A percentile compares a stretch with the other conserved stretches of the same genome.
Conservation (phyloP, 2,888 invertebrate genomes). For the Patella caerulea region DNA sequence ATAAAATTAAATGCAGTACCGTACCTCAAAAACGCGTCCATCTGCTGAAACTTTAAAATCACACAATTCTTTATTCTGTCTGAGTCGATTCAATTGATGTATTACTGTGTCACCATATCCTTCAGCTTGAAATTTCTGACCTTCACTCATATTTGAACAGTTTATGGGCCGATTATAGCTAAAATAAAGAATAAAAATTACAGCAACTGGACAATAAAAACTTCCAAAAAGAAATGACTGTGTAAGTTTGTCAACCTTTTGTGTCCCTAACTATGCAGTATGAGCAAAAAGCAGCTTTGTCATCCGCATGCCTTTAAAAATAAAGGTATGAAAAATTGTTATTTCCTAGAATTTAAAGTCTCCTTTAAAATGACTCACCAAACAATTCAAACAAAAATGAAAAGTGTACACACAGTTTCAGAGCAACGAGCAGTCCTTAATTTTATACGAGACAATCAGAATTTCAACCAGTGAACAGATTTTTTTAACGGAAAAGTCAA, state of each 20-base stretch:
- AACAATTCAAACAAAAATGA: too few relatives aligned
- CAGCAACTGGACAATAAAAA: neutral
- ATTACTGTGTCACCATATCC: constrained; percentile 65
- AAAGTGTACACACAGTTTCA: too few relatives aligned
- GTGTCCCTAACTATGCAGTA: too few relatives aligned
- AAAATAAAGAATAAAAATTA: constrained; percentile 3
- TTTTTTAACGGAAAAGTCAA: too few relatives aligned
- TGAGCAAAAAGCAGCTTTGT: too few relatives aligned
- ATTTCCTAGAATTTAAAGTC: too few relatives aligned
- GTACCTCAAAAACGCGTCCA: constrained; percentile 66
- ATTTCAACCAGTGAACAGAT: too few relatives aligned
- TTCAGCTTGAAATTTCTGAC: constrained; percentile 53
- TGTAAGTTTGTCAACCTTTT: neutral
- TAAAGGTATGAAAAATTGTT: too few relatives aligned
- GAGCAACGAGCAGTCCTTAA: too few relatives aligned
- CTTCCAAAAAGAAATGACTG: neutral
- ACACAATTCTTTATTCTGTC: constrained; percentile 65
- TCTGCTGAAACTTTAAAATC: constrained; percentile 69
- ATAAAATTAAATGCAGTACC: neutral
- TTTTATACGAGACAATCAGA: too few relatives aligned
- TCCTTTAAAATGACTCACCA: too few relatives aligned
- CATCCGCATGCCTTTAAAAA: too few relatives aligned
- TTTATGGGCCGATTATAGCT: constrained; percentile 23
- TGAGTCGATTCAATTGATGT: constrained; percentile 55
- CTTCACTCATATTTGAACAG: constrained; percentile 44